A percentile compares a stretch with the other conserved stretches of the same genome.
Conservation (phyloP, 2,113 vertebrate genomes). For the Mus pahari region DNA sequence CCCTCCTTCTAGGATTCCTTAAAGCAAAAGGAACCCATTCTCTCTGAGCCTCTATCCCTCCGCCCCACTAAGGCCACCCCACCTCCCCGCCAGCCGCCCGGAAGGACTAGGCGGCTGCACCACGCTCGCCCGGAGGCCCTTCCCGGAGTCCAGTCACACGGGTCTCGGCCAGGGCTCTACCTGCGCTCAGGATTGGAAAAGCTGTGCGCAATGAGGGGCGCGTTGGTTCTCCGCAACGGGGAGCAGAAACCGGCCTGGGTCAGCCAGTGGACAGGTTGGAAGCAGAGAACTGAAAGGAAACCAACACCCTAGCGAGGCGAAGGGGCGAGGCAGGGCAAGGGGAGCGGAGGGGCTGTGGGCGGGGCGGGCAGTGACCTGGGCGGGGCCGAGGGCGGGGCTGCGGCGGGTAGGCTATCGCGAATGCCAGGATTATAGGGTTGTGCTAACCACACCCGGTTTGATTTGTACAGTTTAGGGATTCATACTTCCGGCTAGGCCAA, state of each 20-base stretch:
- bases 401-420: too few species aligned
- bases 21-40: background rate
- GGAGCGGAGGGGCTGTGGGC: background rate
- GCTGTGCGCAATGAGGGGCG: background rate
- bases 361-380: background rate
- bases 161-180: background rate
- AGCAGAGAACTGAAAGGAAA: background rate
- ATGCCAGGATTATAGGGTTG: background rate
- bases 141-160: background rate
- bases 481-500: background rate
- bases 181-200: background rate
- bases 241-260: background rate
- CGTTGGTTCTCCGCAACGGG: background rate
- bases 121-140: background rate
- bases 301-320: background rate
- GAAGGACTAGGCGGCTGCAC: background rate
- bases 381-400: background rate
- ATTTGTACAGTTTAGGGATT: background rate
- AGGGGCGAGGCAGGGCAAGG: background rate
- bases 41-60: background rate
- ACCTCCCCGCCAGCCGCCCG: background rate
- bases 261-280: too few species aligned
- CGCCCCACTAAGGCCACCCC: background rate
- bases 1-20: background rate
- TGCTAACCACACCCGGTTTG: background rate